Conservation (phyloP, 2,797 vertebrate species). For the Sternotherus odoratus region DNA sequence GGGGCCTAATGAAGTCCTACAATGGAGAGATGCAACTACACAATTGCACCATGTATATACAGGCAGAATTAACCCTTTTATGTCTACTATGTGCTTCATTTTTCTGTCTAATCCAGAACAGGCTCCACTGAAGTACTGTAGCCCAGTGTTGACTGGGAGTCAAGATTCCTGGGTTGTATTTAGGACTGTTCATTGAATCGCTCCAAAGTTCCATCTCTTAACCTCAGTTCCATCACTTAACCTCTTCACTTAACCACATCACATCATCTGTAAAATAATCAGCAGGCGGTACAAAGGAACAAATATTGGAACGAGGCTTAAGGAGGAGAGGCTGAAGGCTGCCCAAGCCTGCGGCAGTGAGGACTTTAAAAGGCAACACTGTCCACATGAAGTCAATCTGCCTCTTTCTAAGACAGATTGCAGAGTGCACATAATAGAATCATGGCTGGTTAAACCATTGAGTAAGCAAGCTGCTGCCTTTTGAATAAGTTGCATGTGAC, state of each 20-base stretch:
- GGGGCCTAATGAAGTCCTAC: background rate
- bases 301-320: background rate
- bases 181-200: accelerated
- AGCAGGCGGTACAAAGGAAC: background rate
- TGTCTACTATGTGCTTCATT: background rate
- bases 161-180: background rate
- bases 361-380: background rate
- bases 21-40: background rate
- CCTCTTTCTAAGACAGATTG: background rate
- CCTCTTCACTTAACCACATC: background rate
- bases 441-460: background rate
- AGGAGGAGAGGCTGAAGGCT: background rate
- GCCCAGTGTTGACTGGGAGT: background rate
- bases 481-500: background rate
- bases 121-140: background rate
- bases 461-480: background rate
- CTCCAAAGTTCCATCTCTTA: background rate
- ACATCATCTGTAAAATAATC: background rate
- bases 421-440: background rate
- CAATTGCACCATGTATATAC: background rate
- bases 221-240: background rate
- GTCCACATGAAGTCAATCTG: background rate
- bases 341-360: background rate
- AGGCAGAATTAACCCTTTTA: background rate
- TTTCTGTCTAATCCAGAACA: background rate